A percentile compares a stretch with the other conserved stretches of the same genome.
These are phyloP conservation scores for Drosophila subquinaria DNA, from an alignment of 2,888 invertebrate species.

Conservation along the genomic window DNA sequence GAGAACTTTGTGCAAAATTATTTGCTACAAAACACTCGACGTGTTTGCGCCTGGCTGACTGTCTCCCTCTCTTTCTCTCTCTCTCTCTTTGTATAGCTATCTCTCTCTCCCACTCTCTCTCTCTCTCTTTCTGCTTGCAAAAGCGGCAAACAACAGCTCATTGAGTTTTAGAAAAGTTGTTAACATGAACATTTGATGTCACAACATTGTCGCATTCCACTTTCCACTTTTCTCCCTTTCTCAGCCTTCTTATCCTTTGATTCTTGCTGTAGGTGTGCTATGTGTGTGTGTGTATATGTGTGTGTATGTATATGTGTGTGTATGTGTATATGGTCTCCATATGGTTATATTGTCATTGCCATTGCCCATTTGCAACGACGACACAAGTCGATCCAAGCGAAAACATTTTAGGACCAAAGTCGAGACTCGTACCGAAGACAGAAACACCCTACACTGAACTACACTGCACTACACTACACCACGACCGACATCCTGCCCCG, in stretches of 20 bases:
- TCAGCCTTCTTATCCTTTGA: not conserved
- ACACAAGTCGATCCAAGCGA: slow-evolving; percentile 63
- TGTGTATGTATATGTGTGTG: slow-evolving; percentile 10
- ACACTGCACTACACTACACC: not conserved
- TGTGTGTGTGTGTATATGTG: slow-evolving; percentile 10
- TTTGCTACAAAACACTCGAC: slow-evolving; percentile 80
- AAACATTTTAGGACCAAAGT: slow-evolving; percentile 62
- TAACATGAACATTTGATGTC: slow-evolving; percentile 81
- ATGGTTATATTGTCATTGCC: slow-evolving; percentile 57
- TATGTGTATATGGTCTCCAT: slow-evolving; percentile 34
- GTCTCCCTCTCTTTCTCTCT: slow-evolving; percentile 15
- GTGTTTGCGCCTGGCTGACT: slow-evolving; percentile 77
- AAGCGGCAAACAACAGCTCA: slow-evolving; percentile 72
- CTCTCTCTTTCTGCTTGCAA: slow-evolving; percentile 11
- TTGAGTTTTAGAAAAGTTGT: slow-evolving; percentile 80
- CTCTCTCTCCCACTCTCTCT: not conserved
- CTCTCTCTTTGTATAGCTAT: not conserved
- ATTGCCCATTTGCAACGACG: slow-evolving; percentile 53
- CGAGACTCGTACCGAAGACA: slow-evolving; percentile 16
- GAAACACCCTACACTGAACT: not conserved
- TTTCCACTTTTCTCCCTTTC: not conserved
- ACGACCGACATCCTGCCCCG: not conserved
- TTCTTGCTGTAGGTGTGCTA: slow-evolving; percentile 1
- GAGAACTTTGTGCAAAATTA: slow-evolving; percentile 80
- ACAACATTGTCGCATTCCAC: slow-evolving; percentile 57